phyloP scores from a whole-genome alignment of 2,113 vertebrate species.

The Telmatochromis sp. region DNA sequence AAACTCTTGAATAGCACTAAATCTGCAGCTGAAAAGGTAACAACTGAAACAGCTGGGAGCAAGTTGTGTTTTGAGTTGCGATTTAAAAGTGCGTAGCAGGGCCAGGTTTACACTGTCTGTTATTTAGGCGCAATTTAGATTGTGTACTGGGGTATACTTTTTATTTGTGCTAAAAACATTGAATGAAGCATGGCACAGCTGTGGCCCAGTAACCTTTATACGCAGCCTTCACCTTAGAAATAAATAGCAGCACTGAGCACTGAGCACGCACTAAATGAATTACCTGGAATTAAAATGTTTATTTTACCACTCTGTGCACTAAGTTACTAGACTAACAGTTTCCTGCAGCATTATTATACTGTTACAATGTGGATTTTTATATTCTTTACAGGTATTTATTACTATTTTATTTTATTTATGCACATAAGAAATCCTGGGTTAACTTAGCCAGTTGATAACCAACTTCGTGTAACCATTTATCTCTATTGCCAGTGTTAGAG shows the following conservation, averaged over 20 bases:
- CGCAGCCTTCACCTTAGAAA: neutral
- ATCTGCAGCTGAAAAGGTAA: neutral
- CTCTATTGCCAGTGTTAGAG: neutral
- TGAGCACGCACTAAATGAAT: rapidly evolving
- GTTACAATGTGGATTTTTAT: neutral
- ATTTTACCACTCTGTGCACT: neutral
- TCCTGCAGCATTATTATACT: rapidly evolving
- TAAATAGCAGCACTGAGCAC: neutral
- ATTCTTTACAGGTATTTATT: neutral
- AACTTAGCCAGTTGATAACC: neutral
- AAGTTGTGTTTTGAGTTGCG: rapidly evolving
- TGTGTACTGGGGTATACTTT: neutral
- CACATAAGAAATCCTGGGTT: neutral
- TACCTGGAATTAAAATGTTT: neutral
- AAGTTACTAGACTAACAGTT: rapidly evolving
- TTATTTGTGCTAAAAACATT: neutral
- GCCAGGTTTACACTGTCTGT: neutral
- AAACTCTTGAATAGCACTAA: neutral
- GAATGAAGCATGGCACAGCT: neutral
- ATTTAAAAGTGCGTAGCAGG: rapidly evolving
- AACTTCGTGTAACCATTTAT: neutral
- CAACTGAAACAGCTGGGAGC: neutral
- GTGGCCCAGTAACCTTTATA: neutral
- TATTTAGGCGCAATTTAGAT: rapidly evolving
- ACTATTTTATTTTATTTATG: neutral